phyloP scores from a whole-genome alignment of 2,797 vertebrate genomes.

The Amazonetta brasiliensis region DNA sequence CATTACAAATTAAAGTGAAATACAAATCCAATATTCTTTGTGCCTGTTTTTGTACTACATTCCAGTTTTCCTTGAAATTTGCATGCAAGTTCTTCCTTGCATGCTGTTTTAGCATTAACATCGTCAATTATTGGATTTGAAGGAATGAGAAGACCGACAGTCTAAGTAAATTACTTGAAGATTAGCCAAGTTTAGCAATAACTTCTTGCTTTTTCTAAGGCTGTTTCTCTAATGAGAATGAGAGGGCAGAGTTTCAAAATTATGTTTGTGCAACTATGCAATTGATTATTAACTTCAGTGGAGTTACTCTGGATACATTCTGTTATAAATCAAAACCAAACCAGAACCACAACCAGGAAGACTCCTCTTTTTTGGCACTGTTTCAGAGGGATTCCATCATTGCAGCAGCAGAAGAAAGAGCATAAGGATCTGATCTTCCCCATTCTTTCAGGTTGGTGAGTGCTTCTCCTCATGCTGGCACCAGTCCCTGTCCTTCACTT shows the following conservation, averaged over 20 bases:
- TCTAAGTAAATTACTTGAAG: background rate
- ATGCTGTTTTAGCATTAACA: background rate
- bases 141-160: background rate
- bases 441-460: background rate
- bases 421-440: too few relatives aligned
- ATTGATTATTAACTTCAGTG: background rate
- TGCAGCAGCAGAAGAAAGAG: background rate
- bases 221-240: background rate
- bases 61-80: background rate
- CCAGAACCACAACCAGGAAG: background rate
- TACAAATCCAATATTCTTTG: background rate
- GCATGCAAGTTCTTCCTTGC: background rate
- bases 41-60: background rate
- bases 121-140: background rate
- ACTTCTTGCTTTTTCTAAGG: background rate
- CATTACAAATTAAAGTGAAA: background rate
- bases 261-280: rapidly evolving
- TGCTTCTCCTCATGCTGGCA: background rate
- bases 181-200: background rate
- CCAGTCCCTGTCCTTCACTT: rapidly evolving
- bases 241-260: background rate
- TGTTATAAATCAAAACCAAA: background rate
- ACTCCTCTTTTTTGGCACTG: background rate
- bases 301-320: background rate
- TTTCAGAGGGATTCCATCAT: background rate